Evolutionary conservation across 2,888 invertebrate genomes (phyloP), one percentile per base, ranked within the genome.

Genomic region (Nysson spinosus): DNA sequence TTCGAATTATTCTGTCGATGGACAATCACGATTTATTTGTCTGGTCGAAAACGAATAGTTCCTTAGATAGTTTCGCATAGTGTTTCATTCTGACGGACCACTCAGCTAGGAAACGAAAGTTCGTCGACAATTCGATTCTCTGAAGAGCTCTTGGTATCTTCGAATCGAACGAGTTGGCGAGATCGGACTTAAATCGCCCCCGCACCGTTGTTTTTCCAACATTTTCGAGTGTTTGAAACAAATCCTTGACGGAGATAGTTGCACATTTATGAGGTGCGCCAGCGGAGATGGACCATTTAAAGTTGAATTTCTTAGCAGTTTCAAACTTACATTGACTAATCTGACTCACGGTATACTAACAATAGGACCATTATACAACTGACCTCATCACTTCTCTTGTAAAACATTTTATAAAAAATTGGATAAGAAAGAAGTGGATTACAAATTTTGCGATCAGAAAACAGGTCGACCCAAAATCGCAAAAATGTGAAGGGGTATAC

Each of bases 191-290:
- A 37, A 37, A 46, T 54, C 51, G 40, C 32, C 40, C 35, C 28
- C 24, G 12, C 26, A n/a, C 19, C 42, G 14, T 32, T 20, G 44
- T 34, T 39, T 16, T n/a, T n/a, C 14, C 50, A 24, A 26, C 30
- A 39, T 40, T 54, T 43, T 47, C 42, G 26, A 6, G n/a, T 37
- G 39, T 20, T 28, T 55, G 54, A 70, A 58, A 69, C 60, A 47
- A 72, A 72, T 69, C 62, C 40, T 39, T 51, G 37, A 47, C 24
- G 51, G 39, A 3, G 42, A 19, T 51, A 26, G 46, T 39, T 60
- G 9, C 22, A 9, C 49, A 69, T 75, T 74, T 79, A 77, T 69
- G 75, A 68, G 43, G 28, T 60, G 63, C 52, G 54, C 58, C 51
- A 37, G 58, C 9, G 26, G 35, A 22, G 22, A 24, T 46, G 14